Conservation (phyloP, 2,797 vertebrate species). For the Microcaecilia unicolor region DNA sequence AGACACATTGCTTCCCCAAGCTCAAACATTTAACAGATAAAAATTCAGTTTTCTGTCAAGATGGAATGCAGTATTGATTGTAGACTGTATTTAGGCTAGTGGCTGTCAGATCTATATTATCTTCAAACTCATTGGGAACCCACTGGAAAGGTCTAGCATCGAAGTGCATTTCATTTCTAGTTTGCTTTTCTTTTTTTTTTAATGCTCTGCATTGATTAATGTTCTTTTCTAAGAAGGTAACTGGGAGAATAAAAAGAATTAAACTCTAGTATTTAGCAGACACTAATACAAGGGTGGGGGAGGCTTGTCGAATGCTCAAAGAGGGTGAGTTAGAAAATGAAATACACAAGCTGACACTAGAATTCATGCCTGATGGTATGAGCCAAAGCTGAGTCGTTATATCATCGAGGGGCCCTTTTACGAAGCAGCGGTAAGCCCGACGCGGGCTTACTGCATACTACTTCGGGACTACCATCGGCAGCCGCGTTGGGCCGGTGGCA, state of each 20-base stretch:
- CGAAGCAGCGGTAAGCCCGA: too few relatives aligned
- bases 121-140: constrained; percentile 31
- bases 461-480: too few relatives aligned
- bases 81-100: constrained; percentile 44
- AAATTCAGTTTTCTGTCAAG: constrained; percentile 67
- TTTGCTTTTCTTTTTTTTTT: constrained; percentile 13
- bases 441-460: too few relatives aligned
- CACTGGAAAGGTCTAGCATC: constrained; percentile 15
- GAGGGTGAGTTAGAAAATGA: too few relatives aligned
- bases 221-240: constrained; percentile 24
- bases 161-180: constrained; percentile 25
- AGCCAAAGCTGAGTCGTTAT: too few relatives aligned
- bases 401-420: too few relatives aligned
- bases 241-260: not conserved
- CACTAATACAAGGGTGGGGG: constrained; percentile 28
- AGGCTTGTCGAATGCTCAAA: too few relatives aligned
- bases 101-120: constrained; percentile 42
- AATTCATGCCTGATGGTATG: too few relatives aligned
- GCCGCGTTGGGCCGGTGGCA: too few relatives aligned
- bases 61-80: constrained; percentile 59
- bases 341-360: too few relatives aligned
- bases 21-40: constrained; percentile 62
- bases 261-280: constrained; percentile 18
- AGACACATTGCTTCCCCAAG: constrained; percentile 65
- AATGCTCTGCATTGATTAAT: constrained; percentile 31